Evolutionary conservation across 2,888 invertebrate species (phyloP).

Genomic region (Pemphredon lugubris): DNA sequence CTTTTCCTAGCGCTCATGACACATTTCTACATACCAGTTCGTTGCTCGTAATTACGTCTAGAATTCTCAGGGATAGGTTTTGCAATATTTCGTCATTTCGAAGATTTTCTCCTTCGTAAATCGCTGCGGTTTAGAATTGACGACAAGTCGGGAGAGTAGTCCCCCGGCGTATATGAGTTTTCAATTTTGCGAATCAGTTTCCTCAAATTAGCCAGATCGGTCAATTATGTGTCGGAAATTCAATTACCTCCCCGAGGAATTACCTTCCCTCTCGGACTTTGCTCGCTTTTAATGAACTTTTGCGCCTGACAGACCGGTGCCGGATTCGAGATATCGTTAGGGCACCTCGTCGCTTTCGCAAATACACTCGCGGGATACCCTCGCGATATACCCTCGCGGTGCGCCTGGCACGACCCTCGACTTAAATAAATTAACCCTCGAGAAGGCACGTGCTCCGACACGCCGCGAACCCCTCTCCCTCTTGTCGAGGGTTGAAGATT

Average conservation of each 20-base stretch:
- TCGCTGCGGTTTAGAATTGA: too few species aligned
- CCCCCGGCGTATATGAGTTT: too few species aligned
- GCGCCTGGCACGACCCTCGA: conserved; percentile 35
- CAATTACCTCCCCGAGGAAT: too few species aligned
- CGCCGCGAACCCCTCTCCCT: conserved; percentile 33
- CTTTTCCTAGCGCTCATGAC: neutral
- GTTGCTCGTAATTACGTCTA: neutral
- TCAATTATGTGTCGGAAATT: neutral
- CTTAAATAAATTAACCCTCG: conserved; percentile 64
- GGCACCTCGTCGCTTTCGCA: neutral
- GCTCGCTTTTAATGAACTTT: conserved; percentile 42
- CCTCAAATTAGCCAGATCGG: too few species aligned
- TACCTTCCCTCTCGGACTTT: conserved; percentile 7
- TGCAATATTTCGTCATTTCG: too few species aligned
- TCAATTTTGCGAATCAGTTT: too few species aligned
- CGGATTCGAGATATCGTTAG: conserved; percentile 17
- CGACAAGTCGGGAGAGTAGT: too few species aligned
- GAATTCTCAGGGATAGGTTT: too few species aligned
- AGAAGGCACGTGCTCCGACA: conserved; percentile 56
- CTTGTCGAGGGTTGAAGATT: neutral
- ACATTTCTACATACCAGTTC: neutral
- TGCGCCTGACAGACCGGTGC: neutral
- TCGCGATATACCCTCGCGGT: too few species aligned
- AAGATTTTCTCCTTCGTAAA: too few species aligned
- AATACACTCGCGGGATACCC: conserved; percentile 42